phyloP scores from a whole-genome alignment of 1,140 invertebrate genomes.

The Drosophila lacertosa region DNA sequence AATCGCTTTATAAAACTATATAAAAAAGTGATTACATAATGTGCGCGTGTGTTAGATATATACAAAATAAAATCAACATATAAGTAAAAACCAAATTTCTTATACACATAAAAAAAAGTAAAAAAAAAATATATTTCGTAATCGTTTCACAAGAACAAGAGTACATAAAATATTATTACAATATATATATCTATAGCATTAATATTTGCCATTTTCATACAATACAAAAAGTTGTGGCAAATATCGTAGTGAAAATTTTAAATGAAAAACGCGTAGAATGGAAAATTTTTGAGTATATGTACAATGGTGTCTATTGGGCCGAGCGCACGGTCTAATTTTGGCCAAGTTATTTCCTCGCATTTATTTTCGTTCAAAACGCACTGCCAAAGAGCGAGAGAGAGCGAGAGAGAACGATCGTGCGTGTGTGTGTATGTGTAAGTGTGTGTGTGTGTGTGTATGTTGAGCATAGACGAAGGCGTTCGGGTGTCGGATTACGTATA shows the following conservation, averaged over 20 bases:
- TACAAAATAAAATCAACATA: constrained; percentile 11
- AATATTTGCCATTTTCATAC: too few species aligned
- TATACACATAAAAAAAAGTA: constrained; percentile 28
- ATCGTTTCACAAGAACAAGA: constrained; percentile 49
- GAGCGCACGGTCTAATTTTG: constrained; percentile 72
- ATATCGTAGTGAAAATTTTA: not conserved
- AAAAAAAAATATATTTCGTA: constrained; percentile 70
- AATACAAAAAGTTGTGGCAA: too few species aligned
- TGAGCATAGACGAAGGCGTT: constrained; percentile 59
- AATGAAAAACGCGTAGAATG: constrained; percentile 20
- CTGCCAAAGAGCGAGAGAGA: constrained; percentile 17
- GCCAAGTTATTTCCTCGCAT: constrained; percentile 73
- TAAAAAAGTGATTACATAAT: constrained; percentile 70
- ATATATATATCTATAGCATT: constrained; percentile 34
- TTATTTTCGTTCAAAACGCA: constrained; percentile 72
- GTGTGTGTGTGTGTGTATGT: constrained; percentile 31
- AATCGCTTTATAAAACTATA: not conserved
- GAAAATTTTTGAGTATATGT: constrained; percentile 26
- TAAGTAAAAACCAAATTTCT: constrained; percentile 16
- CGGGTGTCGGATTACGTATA: constrained; percentile 82
- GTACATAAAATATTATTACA: not conserved
- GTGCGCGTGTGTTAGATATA: constrained; percentile 65
- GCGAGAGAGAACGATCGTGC: constrained; percentile 5
- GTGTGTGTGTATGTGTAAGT: constrained; percentile 14
- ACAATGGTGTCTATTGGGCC: constrained; percentile 4